phyloP scores from a whole-genome alignment of 2,797 vertebrate genomes.

The Acrossocheilus fasciatus region DNA sequence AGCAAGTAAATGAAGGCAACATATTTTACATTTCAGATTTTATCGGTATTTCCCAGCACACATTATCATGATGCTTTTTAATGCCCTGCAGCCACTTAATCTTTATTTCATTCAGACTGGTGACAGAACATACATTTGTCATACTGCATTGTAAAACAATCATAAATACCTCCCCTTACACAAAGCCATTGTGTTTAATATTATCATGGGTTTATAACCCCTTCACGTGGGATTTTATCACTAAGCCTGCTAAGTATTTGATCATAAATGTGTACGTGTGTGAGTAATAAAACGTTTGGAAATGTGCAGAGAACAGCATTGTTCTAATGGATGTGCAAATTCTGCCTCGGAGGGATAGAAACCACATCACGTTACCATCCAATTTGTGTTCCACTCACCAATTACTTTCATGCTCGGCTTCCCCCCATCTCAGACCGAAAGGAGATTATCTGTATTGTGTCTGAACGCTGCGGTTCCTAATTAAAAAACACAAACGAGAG shows the following conservation, averaged over 20 bases:
- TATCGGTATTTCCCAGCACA: neutral
- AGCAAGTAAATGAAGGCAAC: neutral
- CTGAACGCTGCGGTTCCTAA: constrained; percentile 75
- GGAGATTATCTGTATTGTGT: constrained; percentile 79
- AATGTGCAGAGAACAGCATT: constrained; percentile 71
- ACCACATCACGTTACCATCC: constrained; percentile 79
- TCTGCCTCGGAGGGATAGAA: constrained; percentile 76
- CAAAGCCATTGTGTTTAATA: constrained; percentile 16
- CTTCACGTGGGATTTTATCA: neutral
- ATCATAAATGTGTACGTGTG: constrained; percentile 64
- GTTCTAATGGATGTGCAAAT: constrained; percentile 78
- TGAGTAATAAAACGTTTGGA: constrained; percentile 68
- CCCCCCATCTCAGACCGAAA: constrained; percentile 76
- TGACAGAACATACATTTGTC: constrained; percentile 22
- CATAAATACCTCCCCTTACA: constrained; percentile 1
- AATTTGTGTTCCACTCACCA: constrained; percentile 82
- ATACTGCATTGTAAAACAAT: constrained; percentile 23
- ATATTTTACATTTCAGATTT: neutral
- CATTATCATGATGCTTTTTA: constrained; percentile 48
- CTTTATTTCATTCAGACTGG: constrained; percentile 60
- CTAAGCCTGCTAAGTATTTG: constrained; percentile 66
- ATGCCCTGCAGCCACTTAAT: constrained; percentile 57
- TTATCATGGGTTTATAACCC: constrained; percentile 6
- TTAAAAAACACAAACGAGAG: constrained; percentile 68
- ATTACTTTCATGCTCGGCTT: constrained; percentile 84